Evolutionary conservation across 1,140 invertebrate genomes (phyloP).

Genomic region (Vanessa atalanta): DNA sequence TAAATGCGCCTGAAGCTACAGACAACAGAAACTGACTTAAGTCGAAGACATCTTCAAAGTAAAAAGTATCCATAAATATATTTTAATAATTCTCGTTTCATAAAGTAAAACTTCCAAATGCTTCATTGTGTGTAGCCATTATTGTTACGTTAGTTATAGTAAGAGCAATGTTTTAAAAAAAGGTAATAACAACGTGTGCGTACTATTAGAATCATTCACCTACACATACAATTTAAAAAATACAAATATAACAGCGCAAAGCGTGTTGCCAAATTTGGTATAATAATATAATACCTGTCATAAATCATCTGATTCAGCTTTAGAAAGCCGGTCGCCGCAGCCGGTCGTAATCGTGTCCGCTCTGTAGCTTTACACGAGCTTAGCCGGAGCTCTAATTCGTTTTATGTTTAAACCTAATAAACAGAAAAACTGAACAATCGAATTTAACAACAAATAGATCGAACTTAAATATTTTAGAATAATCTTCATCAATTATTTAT

Average conservation of each 20-base stretch:
- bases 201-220: too few species aligned
- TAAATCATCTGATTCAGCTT: conserved; percentile 17
- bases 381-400: not conserved
- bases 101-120: too few species aligned
- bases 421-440: not conserved
- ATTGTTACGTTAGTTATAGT: too few species aligned
- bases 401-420: conserved; percentile 6
- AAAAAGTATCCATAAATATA: too few species aligned
- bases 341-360: not conserved
- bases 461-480: too few species aligned
- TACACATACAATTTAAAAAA: too few species aligned
- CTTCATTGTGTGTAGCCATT: too few species aligned
- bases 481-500: too few species aligned
- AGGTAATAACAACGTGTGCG: too few species aligned
- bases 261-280: conserved; percentile 9
- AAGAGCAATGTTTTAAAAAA: too few species aligned
- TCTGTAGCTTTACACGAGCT: not conserved
- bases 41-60: not conserved
- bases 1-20: not conserved
- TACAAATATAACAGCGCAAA: not conserved
- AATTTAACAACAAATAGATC: not conserved
- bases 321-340: conserved; percentile 14
- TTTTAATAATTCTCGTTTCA: too few species aligned
- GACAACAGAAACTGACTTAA: not conserved
- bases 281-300: conserved; percentile 15